Percentiles rank a stretch among this genome's conserved stretches.
Conservation (phyloP, 1,140 invertebrate species). For the Dolichoris vasculosae region DNA sequence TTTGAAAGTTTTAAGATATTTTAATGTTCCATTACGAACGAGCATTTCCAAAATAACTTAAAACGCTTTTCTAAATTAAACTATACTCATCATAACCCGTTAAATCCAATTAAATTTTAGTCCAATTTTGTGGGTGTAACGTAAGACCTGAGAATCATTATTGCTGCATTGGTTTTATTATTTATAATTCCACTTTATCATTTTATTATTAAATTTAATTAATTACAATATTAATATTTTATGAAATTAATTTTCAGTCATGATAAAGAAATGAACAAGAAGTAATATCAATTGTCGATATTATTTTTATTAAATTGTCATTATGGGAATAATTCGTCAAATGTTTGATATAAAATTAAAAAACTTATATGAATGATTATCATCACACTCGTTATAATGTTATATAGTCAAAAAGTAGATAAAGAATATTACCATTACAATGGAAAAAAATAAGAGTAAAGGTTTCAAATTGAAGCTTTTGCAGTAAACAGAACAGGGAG, state of each 20-base stretch:
- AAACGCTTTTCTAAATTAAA: constrained; percentile 44
- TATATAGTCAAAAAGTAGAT: too few species aligned
- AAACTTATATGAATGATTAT: too few species aligned
- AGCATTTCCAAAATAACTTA: constrained; percentile 29
- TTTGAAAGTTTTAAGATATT: constrained; percentile 30
- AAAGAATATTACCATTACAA: not conserved
- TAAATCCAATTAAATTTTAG: constrained; percentile 22
- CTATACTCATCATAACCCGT: constrained; percentile 14
- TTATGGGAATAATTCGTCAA: too few species aligned
- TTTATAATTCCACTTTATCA: not conserved
- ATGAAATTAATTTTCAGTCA: not conserved
- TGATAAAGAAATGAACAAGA: too few species aligned
- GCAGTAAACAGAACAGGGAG: not conserved
- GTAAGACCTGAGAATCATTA: not conserved
- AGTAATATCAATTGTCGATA: too few species aligned
- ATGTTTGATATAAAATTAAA: too few species aligned
- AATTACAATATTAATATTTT: too few species aligned
- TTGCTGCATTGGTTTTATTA: not conserved
- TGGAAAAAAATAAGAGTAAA: not conserved
- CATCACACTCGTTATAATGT: too few species aligned
- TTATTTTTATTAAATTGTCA: too few species aligned
- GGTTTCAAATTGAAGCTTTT: not conserved
- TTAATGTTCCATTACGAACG: constrained; percentile 22
- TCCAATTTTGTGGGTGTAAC: not conserved
- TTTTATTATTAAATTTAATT: not conserved